Base-by-base conservation (phyloP, 2,113 vertebrate genomes). In the Erythrocercus mccallii region DNA sequence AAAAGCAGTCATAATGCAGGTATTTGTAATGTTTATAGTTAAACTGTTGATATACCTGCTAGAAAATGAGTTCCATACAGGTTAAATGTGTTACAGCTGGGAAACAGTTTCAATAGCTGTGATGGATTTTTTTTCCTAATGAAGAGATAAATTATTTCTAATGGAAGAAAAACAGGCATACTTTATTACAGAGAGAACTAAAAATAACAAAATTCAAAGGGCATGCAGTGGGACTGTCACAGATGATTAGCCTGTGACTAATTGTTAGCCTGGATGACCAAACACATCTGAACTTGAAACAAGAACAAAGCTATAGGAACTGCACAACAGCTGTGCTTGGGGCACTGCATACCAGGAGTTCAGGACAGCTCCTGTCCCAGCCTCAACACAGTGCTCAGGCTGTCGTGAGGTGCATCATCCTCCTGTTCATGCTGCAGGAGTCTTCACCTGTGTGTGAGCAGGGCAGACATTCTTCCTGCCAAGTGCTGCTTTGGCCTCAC, bases 361-460 rank as follows among this genome's bases (percentile, higher is more conserved):
- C 24, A 60, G 37, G 23, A 15, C 44, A 71, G 33, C 13, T 31
- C 37, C 40, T 1, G 0, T 76, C 18, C 40, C 40, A 76, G 22
- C 12, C 25, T 20, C 58, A 33, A 62, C 12, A 35, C 28, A 42
- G 18, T 0, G 0, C 38, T 72, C 0, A 0, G 31, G 31, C 8
- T 35, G 18, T 25, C 14, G 54, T 42, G 11, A 0, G 0, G 30
- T 33, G 7, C 5, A 1, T 9, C 1, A 0, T 12, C 24, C 23
- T 68, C 70, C 30, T 1, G 1, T 12, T 65, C 0, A 0, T 2
- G 2, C 1, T 0, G 13, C 4, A 8, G 18, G 33, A 25, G 7
- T 38, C 51, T 66, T 81, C 48, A 48, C 28, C 12, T 17, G 5
- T 30, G 33, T 0, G 0, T 0, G 6, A 38, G 24, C 13, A 33